phyloP scores from a whole-genome alignment of 2,888 invertebrate genomes.

The Phania funesta region DNA sequence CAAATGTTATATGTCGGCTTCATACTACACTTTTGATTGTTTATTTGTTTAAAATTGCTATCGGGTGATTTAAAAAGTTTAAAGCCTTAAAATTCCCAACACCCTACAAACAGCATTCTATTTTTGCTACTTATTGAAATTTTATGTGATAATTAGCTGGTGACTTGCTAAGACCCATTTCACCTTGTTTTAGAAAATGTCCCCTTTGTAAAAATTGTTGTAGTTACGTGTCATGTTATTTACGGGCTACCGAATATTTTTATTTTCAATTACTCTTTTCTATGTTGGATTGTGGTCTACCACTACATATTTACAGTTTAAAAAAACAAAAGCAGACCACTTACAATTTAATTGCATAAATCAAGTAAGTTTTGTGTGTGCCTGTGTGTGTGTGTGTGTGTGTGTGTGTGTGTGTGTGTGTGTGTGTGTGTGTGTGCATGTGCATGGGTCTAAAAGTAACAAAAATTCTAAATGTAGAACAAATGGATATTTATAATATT shows the following conservation, averaged over 20 bases:
- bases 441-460: not conserved
- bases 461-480: not conserved
- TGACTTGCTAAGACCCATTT: no score
- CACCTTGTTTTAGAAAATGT: no score
- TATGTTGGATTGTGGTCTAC: constrained; percentile 33
- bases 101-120: no score
- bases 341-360: constrained; percentile 42
- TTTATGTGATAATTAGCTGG: no score
- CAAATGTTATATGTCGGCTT: no score
- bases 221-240: no score
- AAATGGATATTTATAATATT: not conserved
- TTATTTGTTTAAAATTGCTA: no score
- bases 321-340: constrained; percentile 8
- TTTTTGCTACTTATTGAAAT: no score
- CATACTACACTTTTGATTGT: no score
- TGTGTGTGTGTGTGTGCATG: not conserved
- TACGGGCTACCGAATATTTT: not conserved
- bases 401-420: not conserved
- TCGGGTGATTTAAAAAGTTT: no score
- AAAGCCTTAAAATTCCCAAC: no score
- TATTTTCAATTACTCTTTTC: not conserved
- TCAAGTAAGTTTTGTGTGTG: constrained; percentile 9
- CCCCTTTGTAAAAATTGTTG: no score
- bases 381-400: not conserved
- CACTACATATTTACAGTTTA: constrained; percentile 6